Conservation (phyloP, 2,797 vertebrate species). For the Hoplostethus mediterraneus region DNA sequence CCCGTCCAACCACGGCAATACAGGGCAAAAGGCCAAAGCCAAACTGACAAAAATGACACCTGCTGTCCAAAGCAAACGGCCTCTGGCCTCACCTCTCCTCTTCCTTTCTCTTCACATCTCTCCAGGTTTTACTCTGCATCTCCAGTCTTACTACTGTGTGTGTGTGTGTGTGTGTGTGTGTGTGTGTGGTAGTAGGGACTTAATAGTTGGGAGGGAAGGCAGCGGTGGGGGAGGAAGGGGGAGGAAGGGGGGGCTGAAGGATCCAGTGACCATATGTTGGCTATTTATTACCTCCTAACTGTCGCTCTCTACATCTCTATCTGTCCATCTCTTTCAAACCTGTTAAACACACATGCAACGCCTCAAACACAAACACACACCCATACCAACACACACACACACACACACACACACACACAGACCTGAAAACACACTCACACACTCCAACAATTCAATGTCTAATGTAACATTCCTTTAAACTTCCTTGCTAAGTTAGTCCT, state of each 20-base stretch:
- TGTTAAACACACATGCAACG: conserved; percentile 1
- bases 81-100: not conserved
- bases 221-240: conserved; percentile 25
- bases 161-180: conserved; percentile 19
- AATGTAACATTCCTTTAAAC: conserved; percentile 9
- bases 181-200: conserved; percentile 42
- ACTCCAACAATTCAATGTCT: not conserved
- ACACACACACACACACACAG: not conserved
- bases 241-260: conserved; percentile 30
- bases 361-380: not conserved
- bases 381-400: conserved; percentile 5
- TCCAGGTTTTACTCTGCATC: not conserved
- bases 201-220: conserved; percentile 46
- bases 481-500: too few species aligned
- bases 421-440: too few species aligned
- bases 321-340: conserved; percentile 23
- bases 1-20: not conserved
- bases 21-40: conserved; percentile 46
- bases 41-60: conserved; percentile 66
- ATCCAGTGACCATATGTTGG: conserved; percentile 79
- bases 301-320: conserved; percentile 17
- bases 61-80: conserved; percentile 60
- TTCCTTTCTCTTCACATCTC: not conserved
- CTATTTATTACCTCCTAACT: conserved; percentile 78
- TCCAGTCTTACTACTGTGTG: conserved; percentile 27